phyloP scores from a whole-genome alignment of 2,888 invertebrate species.

The Tridacna gigas region DNA sequence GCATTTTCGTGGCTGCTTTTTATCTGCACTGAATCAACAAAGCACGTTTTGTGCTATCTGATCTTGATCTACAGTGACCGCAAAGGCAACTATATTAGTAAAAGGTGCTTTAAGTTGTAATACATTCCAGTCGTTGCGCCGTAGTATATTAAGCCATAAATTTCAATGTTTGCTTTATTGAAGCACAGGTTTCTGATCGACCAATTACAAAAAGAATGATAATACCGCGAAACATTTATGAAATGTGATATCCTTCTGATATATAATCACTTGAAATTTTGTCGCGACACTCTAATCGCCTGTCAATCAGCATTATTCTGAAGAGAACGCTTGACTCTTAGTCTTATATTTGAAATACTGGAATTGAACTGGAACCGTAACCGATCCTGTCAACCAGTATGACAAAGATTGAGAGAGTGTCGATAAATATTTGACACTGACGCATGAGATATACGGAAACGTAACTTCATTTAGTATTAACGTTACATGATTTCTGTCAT shows the following conservation, averaged over 20 bases:
- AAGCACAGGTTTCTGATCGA: background rate
- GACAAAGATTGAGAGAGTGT: background rate
- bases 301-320: slow-evolving; percentile 38
- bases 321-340: background rate
- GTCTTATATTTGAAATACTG: background rate
- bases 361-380: slow-evolving; percentile 16
- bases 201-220: slow-evolving; percentile 7
- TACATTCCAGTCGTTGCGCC: background rate
- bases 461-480: too few species aligned
- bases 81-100: background rate
- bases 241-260: slow-evolving; percentile 19
- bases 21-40: too few species aligned
- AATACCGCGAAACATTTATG: slow-evolving; percentile 17
- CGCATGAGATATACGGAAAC: background rate
- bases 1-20: too few species aligned
- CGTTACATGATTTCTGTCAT: too few species aligned
- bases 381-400: background rate
- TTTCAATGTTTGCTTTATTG: background rate
- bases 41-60: too few species aligned
- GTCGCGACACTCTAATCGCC: slow-evolving; percentile 49
- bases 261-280: slow-evolving; percentile 24
- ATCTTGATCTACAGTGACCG: too few species aligned
- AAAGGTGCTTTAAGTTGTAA: background rate
- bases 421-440: slow-evolving; percentile 9
- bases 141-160: slow-evolving; percentile 1